Conservation (phyloP, 2,113 vertebrate genomes). For the Callipepla squamata region DNA sequence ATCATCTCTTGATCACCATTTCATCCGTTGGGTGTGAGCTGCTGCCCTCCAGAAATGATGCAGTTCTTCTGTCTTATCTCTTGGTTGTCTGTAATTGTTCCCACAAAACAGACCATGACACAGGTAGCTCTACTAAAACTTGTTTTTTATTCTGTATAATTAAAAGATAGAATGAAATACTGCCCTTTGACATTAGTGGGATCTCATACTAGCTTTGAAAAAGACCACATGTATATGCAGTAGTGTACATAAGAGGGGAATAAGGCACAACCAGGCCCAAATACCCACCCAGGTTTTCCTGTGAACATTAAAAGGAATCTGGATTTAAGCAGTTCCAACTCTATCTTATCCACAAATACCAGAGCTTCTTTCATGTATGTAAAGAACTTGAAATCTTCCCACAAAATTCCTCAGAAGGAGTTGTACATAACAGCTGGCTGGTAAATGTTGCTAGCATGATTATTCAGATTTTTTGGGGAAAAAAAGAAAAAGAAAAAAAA, state of each 20-base stretch:
- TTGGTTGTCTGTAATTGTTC: neutral
- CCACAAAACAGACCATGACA: neutral
- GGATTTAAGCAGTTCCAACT: neutral
- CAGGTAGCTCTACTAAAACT: neutral
- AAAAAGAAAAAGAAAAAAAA: neutral
- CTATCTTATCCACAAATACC: neutral
- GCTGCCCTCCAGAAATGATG: neutral
- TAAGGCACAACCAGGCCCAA: neutral
- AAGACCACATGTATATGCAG: neutral
- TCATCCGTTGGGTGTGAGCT: neutral
- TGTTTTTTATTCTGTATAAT: neutral
- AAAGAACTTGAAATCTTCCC: slow-evolving; percentile 31
- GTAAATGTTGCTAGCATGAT: neutral
- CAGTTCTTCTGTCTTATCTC: neutral
- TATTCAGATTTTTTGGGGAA: slow-evolving; percentile 8
- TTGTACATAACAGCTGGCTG: slow-evolving; percentile 24
- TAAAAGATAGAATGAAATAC: neutral
- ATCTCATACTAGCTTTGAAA: neutral
- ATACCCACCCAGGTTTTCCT: neutral
- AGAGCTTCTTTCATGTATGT: neutral
- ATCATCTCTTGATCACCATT: neutral
- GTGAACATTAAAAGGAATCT: neutral
- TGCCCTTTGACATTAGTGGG: neutral
- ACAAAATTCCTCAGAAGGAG: slow-evolving; percentile 17
- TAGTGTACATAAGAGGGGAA: neutral